Conservation (phyloP, 2,888 invertebrate species). For the Plebejus argus region DNA sequence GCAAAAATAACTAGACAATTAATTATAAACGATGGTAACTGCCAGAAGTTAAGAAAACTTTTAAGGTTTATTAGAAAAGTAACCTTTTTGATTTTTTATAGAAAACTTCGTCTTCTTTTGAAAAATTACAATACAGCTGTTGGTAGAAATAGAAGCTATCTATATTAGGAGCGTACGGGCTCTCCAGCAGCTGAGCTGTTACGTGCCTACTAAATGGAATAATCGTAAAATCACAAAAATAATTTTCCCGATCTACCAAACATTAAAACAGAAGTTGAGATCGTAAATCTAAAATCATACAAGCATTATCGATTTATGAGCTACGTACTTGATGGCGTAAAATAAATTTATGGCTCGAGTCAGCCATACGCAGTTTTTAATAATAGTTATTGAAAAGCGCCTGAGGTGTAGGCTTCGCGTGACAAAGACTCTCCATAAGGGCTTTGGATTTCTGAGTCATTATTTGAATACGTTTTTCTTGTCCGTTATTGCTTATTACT, state of each 20-base stretch:
- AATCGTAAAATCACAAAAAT: conserved; percentile 34
- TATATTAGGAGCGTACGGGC: neutral
- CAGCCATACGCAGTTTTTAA: conserved; percentile 43
- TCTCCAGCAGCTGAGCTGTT: too few species aligned
- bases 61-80: neutral
- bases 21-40: too few species aligned
- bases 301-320: conserved; percentile 42
- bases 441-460: conserved; percentile 45
- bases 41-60: too few species aligned
- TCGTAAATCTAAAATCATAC: conserved; percentile 41
- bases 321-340: conserved; percentile 42
- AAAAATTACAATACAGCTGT: neutral
- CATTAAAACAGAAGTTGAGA: conserved; percentile 33
- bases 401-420: conserved; percentile 42
- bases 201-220: conserved; percentile 29
- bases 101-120: neutral
- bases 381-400: conserved; percentile 50
- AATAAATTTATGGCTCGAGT: conserved; percentile 47
- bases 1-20: too few species aligned
- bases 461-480: neutral
- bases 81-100: neutral
- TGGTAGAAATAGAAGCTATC: neutral
- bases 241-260: conserved; percentile 33
- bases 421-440: conserved; percentile 52
- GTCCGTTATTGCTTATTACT: neutral